Base-by-base conservation (phyloP, 2,888 invertebrate genomes). In the Dasysyrphus albostriatus region DNA sequence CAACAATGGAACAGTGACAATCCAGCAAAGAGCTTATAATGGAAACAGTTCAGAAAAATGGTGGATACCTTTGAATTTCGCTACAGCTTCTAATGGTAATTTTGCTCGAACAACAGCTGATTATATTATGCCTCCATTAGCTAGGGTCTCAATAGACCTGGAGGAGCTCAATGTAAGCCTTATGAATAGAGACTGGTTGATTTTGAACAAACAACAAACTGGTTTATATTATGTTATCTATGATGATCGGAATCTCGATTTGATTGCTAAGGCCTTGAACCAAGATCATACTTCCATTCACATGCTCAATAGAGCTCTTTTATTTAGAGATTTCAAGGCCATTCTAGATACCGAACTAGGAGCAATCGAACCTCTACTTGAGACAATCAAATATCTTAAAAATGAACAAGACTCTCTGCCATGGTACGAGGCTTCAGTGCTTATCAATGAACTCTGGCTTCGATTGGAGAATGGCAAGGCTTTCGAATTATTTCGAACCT, bases 301-400 rank as follows among this genome's bases (percentile, higher is more conserved):
- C 88, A 93, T 95, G 1, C 95, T 95, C 63, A 98, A 98, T 90
- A 93, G 98, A 70, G 97, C 97, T 0, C 97, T 98, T 90, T 93
- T 98, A 63, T 94, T 99, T 10, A 97, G 98, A 88, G 98, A 98
- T 91, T 94, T 95, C 0, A 88, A 87, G 32, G 89, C 69, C 92
- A 94, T 94, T 79, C 91, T 96, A 59, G 95, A 96, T 83, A 94
- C 94, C 75, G 95, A 94, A 29, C 92, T 94, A 42, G 91, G 95
- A 79, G 93, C 92, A 4, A 93, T 94, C 74, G 91, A 91, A 2
- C 90, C 93, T 7, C 92, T 94, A 0, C 91, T 95, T 16, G 93
- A 94, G 65, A 89, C 95, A 24, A 92, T 94, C 0, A 90, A 91
- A 72, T 95, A 95, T 89, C 79, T 97, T 83, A 92, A 93, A 76